A percentile compares a stretch with the other conserved stretches of the same genome.
phyloP scores from a whole-genome alignment of 2,113 vertebrate genomes.

The Megalops atlanticus region DNA sequence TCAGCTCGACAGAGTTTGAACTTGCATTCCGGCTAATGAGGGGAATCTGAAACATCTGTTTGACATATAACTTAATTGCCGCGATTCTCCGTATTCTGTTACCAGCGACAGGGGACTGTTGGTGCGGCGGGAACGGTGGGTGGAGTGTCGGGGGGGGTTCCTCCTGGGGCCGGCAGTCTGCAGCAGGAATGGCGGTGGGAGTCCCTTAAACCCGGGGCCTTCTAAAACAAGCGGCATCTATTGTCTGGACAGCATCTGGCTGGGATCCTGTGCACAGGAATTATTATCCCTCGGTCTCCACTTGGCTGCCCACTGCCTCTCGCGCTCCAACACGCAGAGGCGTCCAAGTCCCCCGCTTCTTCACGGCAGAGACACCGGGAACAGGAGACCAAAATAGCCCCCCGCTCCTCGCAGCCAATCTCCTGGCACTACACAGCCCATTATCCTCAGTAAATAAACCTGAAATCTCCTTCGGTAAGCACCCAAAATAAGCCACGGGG shows the following conservation, averaged over 20 bases:
- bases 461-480: slow-evolving; percentile 30
- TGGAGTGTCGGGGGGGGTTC: slow-evolving; percentile 23
- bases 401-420: slow-evolving; percentile 31
- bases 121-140: not conserved
- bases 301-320: slow-evolving; percentile 21
- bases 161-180: slow-evolving; percentile 23
- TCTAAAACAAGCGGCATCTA: slow-evolving; percentile 27
- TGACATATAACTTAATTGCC: slow-evolving; percentile 48
- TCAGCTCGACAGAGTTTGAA: slow-evolving; percentile 33
- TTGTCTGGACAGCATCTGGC: slow-evolving; percentile 36
- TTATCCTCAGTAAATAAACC: slow-evolving; percentile 54
- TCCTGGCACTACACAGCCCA: slow-evolving; percentile 45
- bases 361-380: slow-evolving; percentile 29
- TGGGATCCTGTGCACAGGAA: slow-evolving; percentile 24
- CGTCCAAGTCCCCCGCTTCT: slow-evolving; percentile 34
- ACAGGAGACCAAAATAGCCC: slow-evolving; percentile 43
- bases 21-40: slow-evolving; percentile 40
- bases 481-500: slow-evolving; percentile 36
- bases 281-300: slow-evolving; percentile 14
- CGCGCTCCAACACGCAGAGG: slow-evolving; percentile 17
- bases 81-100: slow-evolving; percentile 40
- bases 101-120: slow-evolving; percentile 29
- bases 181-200: slow-evolving; percentile 1
- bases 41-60: slow-evolving; percentile 47
- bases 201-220: slow-evolving; percentile 27